These are phyloP conservation scores for Cheilosia vulpina DNA, from an alignment of 2,888 invertebrate genomes.

Conservation along the genomic window DNA sequence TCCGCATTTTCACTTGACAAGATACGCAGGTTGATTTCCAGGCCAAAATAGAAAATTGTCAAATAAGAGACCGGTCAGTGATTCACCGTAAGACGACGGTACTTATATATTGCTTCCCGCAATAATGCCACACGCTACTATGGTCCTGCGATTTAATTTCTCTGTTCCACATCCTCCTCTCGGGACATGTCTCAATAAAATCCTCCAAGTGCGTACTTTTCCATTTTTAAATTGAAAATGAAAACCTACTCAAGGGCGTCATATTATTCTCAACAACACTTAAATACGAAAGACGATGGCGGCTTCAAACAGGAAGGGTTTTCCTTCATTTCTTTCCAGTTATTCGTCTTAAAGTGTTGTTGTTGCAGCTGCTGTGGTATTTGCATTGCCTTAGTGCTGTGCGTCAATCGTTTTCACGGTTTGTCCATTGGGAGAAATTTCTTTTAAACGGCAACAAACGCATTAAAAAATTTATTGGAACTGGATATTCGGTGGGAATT, in stretches of 20 bases:
- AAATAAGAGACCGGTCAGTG: too few species aligned
- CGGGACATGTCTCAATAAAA: not conserved
- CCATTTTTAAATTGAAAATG: constrained; percentile 8
- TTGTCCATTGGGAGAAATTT: not conserved
- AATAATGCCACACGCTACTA: too few species aligned
- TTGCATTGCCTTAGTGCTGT: constrained; percentile 5
- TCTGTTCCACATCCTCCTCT: not conserved
- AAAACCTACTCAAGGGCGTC: constrained; percentile 19
- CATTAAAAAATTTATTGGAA: not conserved
- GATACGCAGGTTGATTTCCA: too few species aligned
- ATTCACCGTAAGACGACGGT: too few species aligned
- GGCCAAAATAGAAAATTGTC: too few species aligned
- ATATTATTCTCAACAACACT: constrained; percentile 19
- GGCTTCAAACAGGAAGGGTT: not conserved
- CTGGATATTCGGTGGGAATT: not conserved
- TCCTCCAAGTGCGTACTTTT: not conserved
- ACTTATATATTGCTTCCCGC: too few species aligned
- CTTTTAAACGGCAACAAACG: not conserved
- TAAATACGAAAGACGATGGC: not conserved
- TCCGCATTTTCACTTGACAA: too few species aligned
- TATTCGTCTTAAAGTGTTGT: not conserved
- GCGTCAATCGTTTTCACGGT: constrained; percentile 11
- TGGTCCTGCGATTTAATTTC: not conserved
- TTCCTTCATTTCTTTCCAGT: too few species aligned
- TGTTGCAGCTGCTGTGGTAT: not conserved